phyloP scores from a whole-genome alignment of 2,797 vertebrate genomes.

The Phrynocephalus guinanensis region DNA sequence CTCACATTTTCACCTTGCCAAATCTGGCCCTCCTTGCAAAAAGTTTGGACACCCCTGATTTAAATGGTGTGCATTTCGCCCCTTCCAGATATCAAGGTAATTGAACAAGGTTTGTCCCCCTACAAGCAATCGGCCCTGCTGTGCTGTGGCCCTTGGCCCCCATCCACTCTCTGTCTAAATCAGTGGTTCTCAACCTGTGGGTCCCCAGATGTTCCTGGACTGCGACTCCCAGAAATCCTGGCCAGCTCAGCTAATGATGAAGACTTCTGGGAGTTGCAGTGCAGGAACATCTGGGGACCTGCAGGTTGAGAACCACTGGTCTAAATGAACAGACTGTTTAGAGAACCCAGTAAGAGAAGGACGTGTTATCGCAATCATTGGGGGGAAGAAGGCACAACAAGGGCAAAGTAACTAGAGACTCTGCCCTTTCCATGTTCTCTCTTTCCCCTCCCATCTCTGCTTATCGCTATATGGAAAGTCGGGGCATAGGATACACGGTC shows the following conservation, averaged over 20 bases:
- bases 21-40: too few species aligned
- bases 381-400: not conserved
- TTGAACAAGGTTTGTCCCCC: not conserved
- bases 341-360: too few species aligned
- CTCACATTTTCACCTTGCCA: too few species aligned
- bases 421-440: conserved; percentile 49
- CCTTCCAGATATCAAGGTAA: not conserved
- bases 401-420: conserved; percentile 36
- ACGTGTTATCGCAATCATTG: not conserved
- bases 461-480: fast-evolving
- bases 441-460: conserved; percentile 55
- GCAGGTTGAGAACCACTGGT: too few species aligned
- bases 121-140: not conserved
- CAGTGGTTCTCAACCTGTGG: too few species aligned
- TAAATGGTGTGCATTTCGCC: not conserved
- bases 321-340: not conserved
- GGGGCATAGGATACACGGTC: conserved; percentile 58
- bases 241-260: too few species aligned
- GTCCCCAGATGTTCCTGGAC: too few species aligned
- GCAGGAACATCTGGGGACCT: too few species aligned
- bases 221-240: too few species aligned
- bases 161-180: not conserved
- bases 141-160: too few species aligned
- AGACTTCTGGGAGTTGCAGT: too few species aligned
- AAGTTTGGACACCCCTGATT: not conserved